phyloP scores from a whole-genome alignment of 2,797 vertebrate species.

The Acrossocheilus fasciatus region DNA sequence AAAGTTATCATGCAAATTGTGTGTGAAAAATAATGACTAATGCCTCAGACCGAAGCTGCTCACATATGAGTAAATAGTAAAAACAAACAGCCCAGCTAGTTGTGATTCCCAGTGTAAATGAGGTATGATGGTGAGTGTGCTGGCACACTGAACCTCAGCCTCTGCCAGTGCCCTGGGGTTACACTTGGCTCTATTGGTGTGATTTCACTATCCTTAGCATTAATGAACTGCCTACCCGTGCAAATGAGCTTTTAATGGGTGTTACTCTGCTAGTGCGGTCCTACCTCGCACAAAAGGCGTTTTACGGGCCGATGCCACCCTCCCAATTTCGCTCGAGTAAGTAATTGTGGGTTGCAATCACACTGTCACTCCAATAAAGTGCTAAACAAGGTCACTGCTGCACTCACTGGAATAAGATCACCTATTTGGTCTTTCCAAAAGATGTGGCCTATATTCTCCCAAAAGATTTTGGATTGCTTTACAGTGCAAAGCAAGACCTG shows the following conservation, averaged over 20 bases:
- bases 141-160: conserved; percentile 80
- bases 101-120: conserved; percentile 87
- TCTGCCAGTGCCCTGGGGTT: conserved; percentile 85
- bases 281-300: conserved; percentile 76
- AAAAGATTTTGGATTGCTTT: conserved; percentile 10
- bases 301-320: conserved; percentile 72
- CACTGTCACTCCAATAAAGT: conserved; percentile 81
- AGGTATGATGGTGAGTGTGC: conserved; percentile 79
- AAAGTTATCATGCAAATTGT: conserved; percentile 52
- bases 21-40: conserved; percentile 56
- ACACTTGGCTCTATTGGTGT: conserved; percentile 83
- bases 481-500: background rate
- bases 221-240: conserved; percentile 99
- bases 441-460: background rate
- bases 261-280: conserved; percentile 87
- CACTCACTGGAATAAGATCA: conserved; percentile 82
- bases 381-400: conserved; percentile 80
- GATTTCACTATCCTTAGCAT: conserved; percentile 88
- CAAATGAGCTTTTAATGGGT: conserved; percentile 99
- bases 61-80: conserved; percentile 62
- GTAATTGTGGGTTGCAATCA: conserved; percentile 72
- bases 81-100: conserved; percentile 64
- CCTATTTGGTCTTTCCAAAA: conserved; percentile 58
- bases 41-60: conserved; percentile 49
- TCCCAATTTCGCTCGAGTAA: conserved; percentile 80